These are phyloP conservation scores for Denticeps clupeoides DNA, from an alignment of 2,797 vertebrate species.

Conservation along the genomic window DNA sequence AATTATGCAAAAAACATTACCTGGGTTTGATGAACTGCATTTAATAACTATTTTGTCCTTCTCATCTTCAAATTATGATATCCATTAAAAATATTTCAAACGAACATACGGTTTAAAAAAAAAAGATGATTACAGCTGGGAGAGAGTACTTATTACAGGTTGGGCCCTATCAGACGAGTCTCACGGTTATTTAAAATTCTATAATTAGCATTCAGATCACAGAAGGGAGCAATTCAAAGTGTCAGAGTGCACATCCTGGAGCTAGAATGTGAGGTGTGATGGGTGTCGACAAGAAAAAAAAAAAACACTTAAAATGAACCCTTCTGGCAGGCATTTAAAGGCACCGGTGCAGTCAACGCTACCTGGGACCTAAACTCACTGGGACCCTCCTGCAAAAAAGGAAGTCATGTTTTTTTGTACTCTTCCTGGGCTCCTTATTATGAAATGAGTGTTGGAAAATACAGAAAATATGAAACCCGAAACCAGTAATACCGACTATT, in stretches of 20 bases:
- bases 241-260: conserved; percentile 26
- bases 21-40: conserved; percentile 14
- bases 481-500: conserved; percentile 15
- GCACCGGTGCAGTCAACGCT: too few species aligned
- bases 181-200: conserved; percentile 33
- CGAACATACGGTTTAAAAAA: conserved; percentile 33
- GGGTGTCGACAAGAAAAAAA: conserved; percentile 8
- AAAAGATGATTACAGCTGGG: conserved; percentile 33
- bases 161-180: conserved; percentile 9
- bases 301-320: conserved; percentile 11
- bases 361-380: conserved; percentile 21
- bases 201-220: conserved; percentile 30
- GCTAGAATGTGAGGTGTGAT: conserved; percentile 23
- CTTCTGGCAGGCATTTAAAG: conserved; percentile 18
- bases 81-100: conserved; percentile 23
- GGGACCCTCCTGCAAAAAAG: too few species aligned
- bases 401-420: too few species aligned
- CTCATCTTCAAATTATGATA: conserved; percentile 26
- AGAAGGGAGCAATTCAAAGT: conserved; percentile 24
- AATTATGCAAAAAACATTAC: too few species aligned
- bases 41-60: conserved; percentile 15
- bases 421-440: too few species aligned
- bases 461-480: conserved; percentile 7
- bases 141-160: conserved; percentile 24
- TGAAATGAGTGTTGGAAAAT: neutral